Base-by-base conservation (phyloP, 1,140 invertebrate genomes). In the Radopholus similis region DNA sequence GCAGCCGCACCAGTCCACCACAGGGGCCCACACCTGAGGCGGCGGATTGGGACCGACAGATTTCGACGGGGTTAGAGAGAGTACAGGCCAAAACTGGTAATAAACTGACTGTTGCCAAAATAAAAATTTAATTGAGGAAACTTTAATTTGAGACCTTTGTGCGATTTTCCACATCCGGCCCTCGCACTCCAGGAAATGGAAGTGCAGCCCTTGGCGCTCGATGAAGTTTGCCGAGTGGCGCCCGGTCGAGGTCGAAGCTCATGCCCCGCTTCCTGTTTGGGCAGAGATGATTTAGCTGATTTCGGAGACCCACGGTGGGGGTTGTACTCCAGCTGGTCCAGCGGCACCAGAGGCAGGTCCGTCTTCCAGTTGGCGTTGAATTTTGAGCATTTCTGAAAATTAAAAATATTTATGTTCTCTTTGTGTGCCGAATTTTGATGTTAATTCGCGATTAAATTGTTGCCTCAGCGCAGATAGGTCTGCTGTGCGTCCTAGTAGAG, bases 1-100 rank as follows among this genome's bases (percentile, higher is more conserved):
- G 83, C 95, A 98, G 4, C 95, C 95, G 84, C 95, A 98, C 95
- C 95, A 99, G 84, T 98, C 95, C 0, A 98, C 95, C 1, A 97
- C 89, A 82, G 95, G 91, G 80, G 93, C 93, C 83, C 86, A 81
- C n/a, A 94, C 93, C 83, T 98, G 98, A 65, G 92, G 87, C 38
- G 97, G 85, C 4, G 81, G 38, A 66, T 67, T 21, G 56, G 74
- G 18, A 71, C 51, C 28, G 26, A 26, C 4, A 44, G 34, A 32
- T n/a, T 21, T 26, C 18, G 21, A 32, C 28, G 34, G n/a, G n/a
- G 2, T 49, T 37, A 32, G 21, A 42, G 11, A 70, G 21, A 59
- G 32, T n/a, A 9, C 64, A 95, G 88, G 64, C 90, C 87, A 57
- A 88, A 84, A 15, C 83, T 82, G 15, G 55, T 18, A 9, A 77